Evolutionary conservation across 2,113 vertebrate genomes (phyloP).

Genomic region (Zosterops lateralis): DNA sequence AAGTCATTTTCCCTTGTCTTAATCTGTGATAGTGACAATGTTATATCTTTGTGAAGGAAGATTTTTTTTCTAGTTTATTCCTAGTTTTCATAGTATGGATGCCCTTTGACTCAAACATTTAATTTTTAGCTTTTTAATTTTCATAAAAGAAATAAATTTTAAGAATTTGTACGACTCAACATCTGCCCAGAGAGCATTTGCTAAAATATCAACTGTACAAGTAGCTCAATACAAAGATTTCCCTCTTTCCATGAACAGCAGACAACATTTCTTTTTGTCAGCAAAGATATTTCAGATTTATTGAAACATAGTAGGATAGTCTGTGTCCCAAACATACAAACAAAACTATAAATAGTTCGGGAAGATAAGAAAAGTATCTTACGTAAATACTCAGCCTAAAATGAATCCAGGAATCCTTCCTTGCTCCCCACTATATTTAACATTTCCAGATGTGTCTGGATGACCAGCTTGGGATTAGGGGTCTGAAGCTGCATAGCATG

Average conservation of each 20-base stretch:
- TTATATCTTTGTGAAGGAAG: neutral
- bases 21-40: neutral
- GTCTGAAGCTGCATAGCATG: neutral
- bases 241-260: slow-evolving; percentile 8
- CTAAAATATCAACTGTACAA: neutral
- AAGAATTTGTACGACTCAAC: neutral
- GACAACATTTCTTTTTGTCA: neutral
- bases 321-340: slow-evolving; percentile 35
- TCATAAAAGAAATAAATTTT: neutral
- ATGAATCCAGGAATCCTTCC: slow-evolving; percentile 37
- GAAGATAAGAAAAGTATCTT: slow-evolving; percentile 46
- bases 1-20: neutral
- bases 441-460: slow-evolving; percentile 50
- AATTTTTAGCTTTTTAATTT: neutral
- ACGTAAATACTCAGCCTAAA: slow-evolving; percentile 12
- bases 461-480: slow-evolving; percentile 7
- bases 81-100: neutral
- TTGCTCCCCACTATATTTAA: slow-evolving; percentile 18
- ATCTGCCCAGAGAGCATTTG: neutral
- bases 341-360: slow-evolving; percentile 44
- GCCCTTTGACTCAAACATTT: neutral
- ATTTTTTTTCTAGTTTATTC: neutral
- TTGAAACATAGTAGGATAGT: neutral
- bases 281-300: slow-evolving; percentile 18
- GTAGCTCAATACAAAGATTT: neutral